Evolutionary conservation across 2,797 vertebrate species (phyloP), one percentile per base, ranked within the genome.

Genomic region (Lacerta viridis): DNA sequence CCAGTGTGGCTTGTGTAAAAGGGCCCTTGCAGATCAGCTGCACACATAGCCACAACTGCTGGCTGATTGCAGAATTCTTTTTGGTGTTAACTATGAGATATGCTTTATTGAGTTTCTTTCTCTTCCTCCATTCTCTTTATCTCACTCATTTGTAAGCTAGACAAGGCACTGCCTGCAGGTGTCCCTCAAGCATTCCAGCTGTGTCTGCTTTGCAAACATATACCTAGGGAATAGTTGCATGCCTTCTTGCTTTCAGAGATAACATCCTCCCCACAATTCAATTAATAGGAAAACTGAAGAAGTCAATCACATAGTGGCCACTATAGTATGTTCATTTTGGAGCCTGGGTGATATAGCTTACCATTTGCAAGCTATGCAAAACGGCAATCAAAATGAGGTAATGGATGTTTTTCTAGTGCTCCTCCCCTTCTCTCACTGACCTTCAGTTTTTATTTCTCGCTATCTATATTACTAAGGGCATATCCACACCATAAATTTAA

Each of bases 21-120:
- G 9, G 17, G 46, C 46, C 29, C 23, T 41, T 43, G 9, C 23
- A 15, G 43, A 36, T 64, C 23, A 81, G 6, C n/a, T 72, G 33
- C n/a, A 18, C 5, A 39, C 71, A 36, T 23, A 81, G 33, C 36
- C n/a, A 39, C 2, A 64, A 13, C 33, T 64, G 23, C 83, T 82
- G 29, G 87, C 74, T 68, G 41, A 46, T 88, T 90, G 74, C 66
- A 15, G 0, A 69, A 68, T 46, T 89, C 23, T 41, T 85, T 91
- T 18, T 46, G 85, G n/a, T 18, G 50, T 15, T 85, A 92, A 90
- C 80, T 41, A 84, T 85, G 61, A 29, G 55, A 88, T 88, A 82
- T 88, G 15, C 20, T 80, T 89, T 78, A 91, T 75, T 76, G 4
- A 0, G 15, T 1, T 85, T 91, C 87, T 64, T 92, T 50, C 29